Base-by-base conservation (phyloP, 1,140 invertebrate genomes). In the Bactericera cockerelli region DNA sequence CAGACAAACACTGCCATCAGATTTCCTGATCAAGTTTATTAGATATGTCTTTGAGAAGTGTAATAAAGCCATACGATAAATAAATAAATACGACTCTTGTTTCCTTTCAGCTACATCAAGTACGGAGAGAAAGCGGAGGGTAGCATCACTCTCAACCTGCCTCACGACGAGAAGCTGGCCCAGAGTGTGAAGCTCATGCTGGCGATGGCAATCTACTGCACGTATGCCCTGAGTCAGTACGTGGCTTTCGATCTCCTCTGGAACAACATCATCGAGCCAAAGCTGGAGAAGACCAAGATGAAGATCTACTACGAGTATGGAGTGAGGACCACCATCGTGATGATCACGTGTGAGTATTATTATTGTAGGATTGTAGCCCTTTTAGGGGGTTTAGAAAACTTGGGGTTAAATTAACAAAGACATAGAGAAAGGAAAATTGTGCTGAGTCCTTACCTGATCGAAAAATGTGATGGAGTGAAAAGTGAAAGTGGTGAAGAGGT, bases 171-270 rank as follows among this genome's bases (percentile, higher is more conserved):
- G 72, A 86, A 85, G 57, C 68, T 87, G 2, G 83, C 86, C 6
- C 79, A 85, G 67, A 72, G 79, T 11, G 86, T 88, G 1, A 82
- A 86, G 68, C 69, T 89, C 10, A 77, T 88, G 60, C 77, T 92
- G 67, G 83, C 87, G 0, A 65, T 87, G 4, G 80, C 87, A 0
- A 89, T 93, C 63, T 92, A 84, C 70, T 78, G 90, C 25, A 86
- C 86, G 0, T 89, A 92, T 71, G 81, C 81, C 0, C 76, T 95
- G 16, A 89, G 92, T 63, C 83, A 88, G 67, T 96, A 93, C 70
- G 89, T 95, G 0, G 87, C 90, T 1, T 81, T 93, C 60, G 85
- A 88, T 62, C 93, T 94, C 60, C 73, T 83, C 2, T 93, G 89
- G 89, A 87, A 86, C 55, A 77, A 77, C 31, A 81, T 82, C 60